phyloP scores from a whole-genome alignment of 2,888 invertebrate species.

The Agrochola macilenta region DNA sequence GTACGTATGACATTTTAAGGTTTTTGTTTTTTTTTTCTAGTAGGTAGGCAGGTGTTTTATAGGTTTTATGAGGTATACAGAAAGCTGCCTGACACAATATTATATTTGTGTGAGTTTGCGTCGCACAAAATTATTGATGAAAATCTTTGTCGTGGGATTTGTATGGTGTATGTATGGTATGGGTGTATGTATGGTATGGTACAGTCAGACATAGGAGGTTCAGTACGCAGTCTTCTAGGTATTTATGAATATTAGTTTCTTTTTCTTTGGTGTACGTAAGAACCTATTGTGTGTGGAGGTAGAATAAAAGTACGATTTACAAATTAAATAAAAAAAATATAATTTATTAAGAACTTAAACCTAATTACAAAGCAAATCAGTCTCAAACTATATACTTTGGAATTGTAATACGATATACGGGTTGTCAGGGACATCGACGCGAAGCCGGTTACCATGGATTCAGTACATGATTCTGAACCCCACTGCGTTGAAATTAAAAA shows the following conservation, averaged over 20 bases:
- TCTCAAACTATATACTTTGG: conserved; percentile 69
- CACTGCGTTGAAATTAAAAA: no score
- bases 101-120: no score
- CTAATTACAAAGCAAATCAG: conserved; percentile 67
- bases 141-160: neutral
- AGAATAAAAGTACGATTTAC: conserved; percentile 4
- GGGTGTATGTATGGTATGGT: no score
- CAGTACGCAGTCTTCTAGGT: no score
- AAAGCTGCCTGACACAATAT: no score
- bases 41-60: no score
- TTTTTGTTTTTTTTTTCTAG: no score
- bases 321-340: conserved; percentile 8
- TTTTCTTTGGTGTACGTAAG: neutral
- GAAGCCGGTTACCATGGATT: no score
- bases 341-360: conserved; percentile 47
- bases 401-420: conserved; percentile 37
- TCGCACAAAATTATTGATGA: neutral
- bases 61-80: no score
- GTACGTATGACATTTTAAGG: no score
- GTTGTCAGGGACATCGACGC: no score
- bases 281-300: neutral
- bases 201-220: neutral
- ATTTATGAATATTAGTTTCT: neutral
- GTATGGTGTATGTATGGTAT: neutral
- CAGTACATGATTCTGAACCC: no score